Evolutionary conservation across 2,113 vertebrate species (phyloP), one percentile per base, ranked within the genome.

Genomic region (Ivindomyrus marchei): DNA sequence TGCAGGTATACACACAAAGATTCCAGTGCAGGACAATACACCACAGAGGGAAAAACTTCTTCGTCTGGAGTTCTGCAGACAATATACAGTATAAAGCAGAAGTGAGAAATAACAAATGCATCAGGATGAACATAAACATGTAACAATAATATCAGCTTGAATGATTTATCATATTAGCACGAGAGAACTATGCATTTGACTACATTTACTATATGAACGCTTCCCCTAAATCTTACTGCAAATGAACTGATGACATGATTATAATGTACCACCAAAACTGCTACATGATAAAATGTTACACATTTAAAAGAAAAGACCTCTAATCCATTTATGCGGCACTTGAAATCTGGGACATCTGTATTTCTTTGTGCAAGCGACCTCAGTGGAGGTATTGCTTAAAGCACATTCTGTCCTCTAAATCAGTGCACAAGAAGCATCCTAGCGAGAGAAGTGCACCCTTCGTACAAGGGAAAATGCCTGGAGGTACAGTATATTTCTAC

Each of bases 21-120:
- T 89, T 83, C 87, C 50, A 88, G 88, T 77, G 80, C 21, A 87
- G 89, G 77, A 83, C 50, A 88, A 90, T 85, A 88, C 53, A 47
- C 86, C 74, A 89, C 46, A n/a, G 89, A 90, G 91, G 91, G 90
- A 21, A 89, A 62, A 88, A 88, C 84, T 91, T 74, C 62, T 52
- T 45, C 90, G 88, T 90, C 90, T 91, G 50, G 21, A 9, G 80
- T 62, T 85, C 66, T 90, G 90, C 80, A 87, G 87, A 88, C 53
- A 88, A 53, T 45, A 39, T 49, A 85, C 90, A 74, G 77, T 89
- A 85, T 36, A 90, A 88, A 58, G 42, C 50, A n/a, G 17, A 85
- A 84, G 89, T n/a, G 27, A n/a, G 66, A 46, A 86, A 31, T 47
- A 27, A 49, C 84, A 74, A 46, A 47, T 13, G 62, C 56, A 58